A percentile compares a stretch with the other conserved stretches of the same genome.
Evolutionary conservation across 1,140 invertebrate species (phyloP).

Genomic region (Brachionus manjavacas): DNA sequence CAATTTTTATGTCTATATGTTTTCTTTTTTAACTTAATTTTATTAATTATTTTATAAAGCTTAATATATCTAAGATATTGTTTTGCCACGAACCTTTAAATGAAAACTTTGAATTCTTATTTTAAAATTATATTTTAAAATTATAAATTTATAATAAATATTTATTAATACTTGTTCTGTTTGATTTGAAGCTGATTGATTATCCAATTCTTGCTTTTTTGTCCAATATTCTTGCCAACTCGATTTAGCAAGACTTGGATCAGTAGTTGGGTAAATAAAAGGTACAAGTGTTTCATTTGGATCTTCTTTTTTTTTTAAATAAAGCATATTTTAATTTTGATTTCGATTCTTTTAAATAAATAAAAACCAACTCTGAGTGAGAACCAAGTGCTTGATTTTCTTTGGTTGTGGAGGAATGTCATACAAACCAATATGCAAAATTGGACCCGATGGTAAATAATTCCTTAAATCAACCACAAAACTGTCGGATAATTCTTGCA

Average conservation of each 20-base stretch:
- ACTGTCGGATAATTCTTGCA: constrained; percentile 48
- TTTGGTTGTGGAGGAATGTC: constrained; percentile 56
- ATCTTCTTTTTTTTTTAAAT: background rate
- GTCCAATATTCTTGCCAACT: constrained; percentile 28
- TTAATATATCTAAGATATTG: no score
- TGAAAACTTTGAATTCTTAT: no score
- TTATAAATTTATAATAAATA: background rate
- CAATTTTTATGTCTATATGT: no score
- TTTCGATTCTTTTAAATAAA: no score
- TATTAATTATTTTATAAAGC: no score
- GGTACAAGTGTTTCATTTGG: background rate
- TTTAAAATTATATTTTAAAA: background rate
- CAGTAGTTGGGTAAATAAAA: background rate
- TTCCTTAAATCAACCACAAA: constrained; percentile 55
- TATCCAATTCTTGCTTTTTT: constrained; percentile 26
- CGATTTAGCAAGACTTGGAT: background rate
- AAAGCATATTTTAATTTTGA: background rate
- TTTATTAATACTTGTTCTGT: background rate
- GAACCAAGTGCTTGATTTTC: constrained; percentile 50
- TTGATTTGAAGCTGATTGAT: background rate
- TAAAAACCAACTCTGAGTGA: constrained; percentile 49
- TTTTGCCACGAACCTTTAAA: no score
- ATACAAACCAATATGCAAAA: constrained; percentile 53
- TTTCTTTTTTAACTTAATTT: no score
- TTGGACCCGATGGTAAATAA: constrained; percentile 50